Evolutionary conservation across 2,113 vertebrate species (phyloP).

Genomic region (Tapirus terrestris): DNA sequence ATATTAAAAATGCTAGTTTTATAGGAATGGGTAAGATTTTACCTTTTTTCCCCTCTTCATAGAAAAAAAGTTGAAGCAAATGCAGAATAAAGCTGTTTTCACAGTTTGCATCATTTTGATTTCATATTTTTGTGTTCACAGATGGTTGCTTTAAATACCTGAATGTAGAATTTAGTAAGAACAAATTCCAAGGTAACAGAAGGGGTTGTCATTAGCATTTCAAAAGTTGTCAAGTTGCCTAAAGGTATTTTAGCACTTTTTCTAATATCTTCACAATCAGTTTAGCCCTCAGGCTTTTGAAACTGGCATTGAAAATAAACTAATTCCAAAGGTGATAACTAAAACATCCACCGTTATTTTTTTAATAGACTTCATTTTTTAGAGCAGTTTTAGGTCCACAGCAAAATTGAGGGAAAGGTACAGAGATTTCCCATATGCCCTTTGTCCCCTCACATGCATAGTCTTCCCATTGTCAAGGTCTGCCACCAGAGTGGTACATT

Average conservation of each 20-base stretch:
- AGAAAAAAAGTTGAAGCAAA: neutral
- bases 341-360: neutral
- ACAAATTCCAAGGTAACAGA: slow-evolving; percentile 25
- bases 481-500: neutral
- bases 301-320: neutral
- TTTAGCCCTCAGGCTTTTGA: neutral
- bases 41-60: neutral
- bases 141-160: slow-evolving; percentile 1
- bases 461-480: neutral
- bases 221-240: slow-evolving; percentile 26
- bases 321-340: neutral
- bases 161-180: neutral
- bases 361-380: neutral
- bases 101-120: slow-evolving; percentile 35
- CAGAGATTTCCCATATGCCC: neutral
- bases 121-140: slow-evolving; percentile 23
- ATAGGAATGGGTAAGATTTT: neutral
- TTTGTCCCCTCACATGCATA: neutral
- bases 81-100: neutral
- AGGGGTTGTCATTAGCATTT: slow-evolving; percentile 57
- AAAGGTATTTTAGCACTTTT: neutral
- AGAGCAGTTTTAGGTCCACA: neutral
- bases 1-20: neutral
- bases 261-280: slow-evolving; percentile 20
- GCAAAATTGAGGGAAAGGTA: neutral